These are phyloP conservation scores for Tokudaia tokunoshimensis DNA, from an alignment of 2,797 vertebrate species.

Conservation along the genomic window DNA sequence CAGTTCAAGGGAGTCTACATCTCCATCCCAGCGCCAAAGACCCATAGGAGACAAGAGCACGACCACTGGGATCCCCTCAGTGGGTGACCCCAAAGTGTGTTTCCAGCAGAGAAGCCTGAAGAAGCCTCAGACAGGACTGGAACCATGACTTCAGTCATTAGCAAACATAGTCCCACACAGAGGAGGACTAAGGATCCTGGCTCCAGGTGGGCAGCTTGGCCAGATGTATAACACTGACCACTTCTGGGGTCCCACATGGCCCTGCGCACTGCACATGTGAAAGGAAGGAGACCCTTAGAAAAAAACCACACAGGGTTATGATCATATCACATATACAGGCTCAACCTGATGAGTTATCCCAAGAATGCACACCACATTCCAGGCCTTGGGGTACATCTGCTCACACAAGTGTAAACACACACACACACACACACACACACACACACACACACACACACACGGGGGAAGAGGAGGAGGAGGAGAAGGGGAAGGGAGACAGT, in stretches of 20 bases:
- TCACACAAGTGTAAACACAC: fast-evolving
- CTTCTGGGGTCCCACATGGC: not conserved
- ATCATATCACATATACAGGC: not conserved
- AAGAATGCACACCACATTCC: not conserved
- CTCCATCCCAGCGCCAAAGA: not conserved
- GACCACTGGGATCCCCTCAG: not conserved
- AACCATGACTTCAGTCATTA: not conserved
- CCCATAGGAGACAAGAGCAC: not conserved
- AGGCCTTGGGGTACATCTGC: not conserved
- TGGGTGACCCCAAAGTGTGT: not conserved
- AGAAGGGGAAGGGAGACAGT: not conserved
- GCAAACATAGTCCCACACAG: not conserved
- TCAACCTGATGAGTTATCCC: not conserved
- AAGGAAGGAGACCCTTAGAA: not conserved
- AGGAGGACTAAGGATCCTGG: not conserved
- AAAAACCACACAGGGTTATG: not conserved
- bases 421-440: no score
- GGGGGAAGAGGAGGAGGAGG: not conserved
- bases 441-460: no score
- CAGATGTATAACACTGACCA: not conserved
- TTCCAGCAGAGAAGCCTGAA: not conserved
- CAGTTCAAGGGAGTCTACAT: not conserved
- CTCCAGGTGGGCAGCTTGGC: not conserved
- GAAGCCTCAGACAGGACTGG: not conserved
- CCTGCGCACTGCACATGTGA: not conserved